Conservation (phyloP, 2,888 invertebrate species). For the Atherix ibis region DNA sequence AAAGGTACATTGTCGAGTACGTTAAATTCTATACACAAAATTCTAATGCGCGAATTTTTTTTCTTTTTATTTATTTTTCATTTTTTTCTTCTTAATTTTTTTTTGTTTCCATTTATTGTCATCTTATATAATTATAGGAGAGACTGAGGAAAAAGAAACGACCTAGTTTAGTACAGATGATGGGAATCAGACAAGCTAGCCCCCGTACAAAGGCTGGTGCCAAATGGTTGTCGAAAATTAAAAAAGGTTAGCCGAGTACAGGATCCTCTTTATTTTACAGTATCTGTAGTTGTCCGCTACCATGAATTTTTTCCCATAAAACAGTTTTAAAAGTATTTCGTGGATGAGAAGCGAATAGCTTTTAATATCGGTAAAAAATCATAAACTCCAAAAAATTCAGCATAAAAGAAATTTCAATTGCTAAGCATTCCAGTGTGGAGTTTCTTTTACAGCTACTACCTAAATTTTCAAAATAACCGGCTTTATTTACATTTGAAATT, state of each 20-base stretch:
- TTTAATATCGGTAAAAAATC: no score
- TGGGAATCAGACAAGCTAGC: constrained; percentile 60
- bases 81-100: not conserved
- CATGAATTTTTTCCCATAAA: no score
- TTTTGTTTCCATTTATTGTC: not conserved
- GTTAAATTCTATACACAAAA: constrained; percentile 12
- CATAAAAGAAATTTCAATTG: no score
- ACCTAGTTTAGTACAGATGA: constrained; percentile 70
- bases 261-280: constrained; percentile 10
- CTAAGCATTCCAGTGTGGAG: no score
- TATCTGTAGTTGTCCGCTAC: constrained; percentile 7
- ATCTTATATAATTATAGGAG: constrained; percentile 30
- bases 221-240: constrained; percentile 78
- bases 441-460: no score
- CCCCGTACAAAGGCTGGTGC: constrained; percentile 75
- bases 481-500: no score
- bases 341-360: no score
- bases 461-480: no score
- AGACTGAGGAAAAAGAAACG: constrained; percentile 55
- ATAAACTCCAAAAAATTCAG: no score
- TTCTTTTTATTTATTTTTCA: no score
- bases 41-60: not conserved
- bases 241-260: constrained; percentile 43
- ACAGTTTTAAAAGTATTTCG: no score
- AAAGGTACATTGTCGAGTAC: constrained; percentile 39